Evolutionary conservation across 2,797 vertebrate genomes (phyloP), one percentile per base, ranked within the genome.

Genomic region (Smutsia gigantea): DNA sequence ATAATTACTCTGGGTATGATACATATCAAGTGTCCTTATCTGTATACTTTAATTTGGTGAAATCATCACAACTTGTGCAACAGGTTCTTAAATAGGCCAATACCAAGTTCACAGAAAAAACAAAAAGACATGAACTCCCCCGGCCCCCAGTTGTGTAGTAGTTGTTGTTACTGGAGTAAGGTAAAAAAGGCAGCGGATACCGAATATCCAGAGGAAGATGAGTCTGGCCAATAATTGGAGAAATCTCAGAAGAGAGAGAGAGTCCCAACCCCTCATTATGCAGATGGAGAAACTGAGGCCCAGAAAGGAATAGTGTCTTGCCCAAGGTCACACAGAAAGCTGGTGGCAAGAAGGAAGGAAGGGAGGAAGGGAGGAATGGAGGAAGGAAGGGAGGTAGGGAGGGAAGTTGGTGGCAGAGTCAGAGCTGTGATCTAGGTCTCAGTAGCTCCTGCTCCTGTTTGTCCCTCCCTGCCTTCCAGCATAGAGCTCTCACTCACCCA

Each of bases 231-330:
- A 57, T 42, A 86, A 59, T 86, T 71, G 87, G 34, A 77, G 74
- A 93, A 66, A 78, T 74, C 37, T 90, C 63, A 64, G 46, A 53
- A n/a, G 27, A 31, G 23, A 31, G n/a, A 78, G 85, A 64, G 27
- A 94, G 19, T 12, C 61, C 46, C 87, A 82, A 13, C 11, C 21
- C n/a, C 34, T 74, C 61, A n/a, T 72, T 71, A 91, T 92, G 18
- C 23, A 87, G 34, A 68, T 77, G 34, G 66, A 84, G 81, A 96
- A 95, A 92, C 75, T 89, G 86, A 93, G 27, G 21, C 59, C 57
- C 57, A 59, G 21, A 71, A 77, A 83, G 61, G 46, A 81, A 92
- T 37, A 84, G 31, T 17, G 7, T 31, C 25, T 64, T 85, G 11
- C 51, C 8, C 63, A 27, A 64, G 90, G 18, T 87, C 74, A 49